Evolutionary conservation across 2,797 vertebrate genomes (phyloP).

Genomic region (Phoeniculus purpureus): DNA sequence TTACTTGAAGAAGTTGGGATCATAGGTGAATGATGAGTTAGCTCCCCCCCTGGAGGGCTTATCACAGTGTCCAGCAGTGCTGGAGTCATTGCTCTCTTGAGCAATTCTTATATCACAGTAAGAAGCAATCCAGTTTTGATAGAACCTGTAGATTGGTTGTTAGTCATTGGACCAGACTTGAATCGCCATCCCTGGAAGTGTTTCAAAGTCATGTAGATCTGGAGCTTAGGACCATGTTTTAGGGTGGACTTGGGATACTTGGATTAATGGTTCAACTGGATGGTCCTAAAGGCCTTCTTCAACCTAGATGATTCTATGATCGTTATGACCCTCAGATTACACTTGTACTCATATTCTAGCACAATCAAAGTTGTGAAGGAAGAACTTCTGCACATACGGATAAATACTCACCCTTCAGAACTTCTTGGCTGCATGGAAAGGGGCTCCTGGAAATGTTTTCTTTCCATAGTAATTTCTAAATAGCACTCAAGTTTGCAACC

Average conservation of each 20-base stretch:
- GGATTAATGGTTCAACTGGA: too few relatives aligned
- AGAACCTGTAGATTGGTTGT: not conserved
- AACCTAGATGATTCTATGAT: too few relatives aligned
- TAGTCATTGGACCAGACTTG: not conserved
- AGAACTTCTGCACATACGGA: not conserved
- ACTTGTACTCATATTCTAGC: not conserved
- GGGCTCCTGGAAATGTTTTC: not conserved
- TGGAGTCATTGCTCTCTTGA: not conserved
- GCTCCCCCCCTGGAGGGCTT: not conserved
- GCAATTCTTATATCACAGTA: not conserved
- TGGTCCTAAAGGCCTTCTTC: too few relatives aligned
- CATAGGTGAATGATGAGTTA: fast-evolving
- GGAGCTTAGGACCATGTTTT: too few relatives aligned
- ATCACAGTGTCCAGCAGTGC: fast-evolving
- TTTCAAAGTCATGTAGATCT: too few relatives aligned
- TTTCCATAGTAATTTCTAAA: not conserved
- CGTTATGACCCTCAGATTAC: not conserved
- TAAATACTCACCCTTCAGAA: not conserved
- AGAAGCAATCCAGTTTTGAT: not conserved
- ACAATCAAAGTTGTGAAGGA: not conserved
- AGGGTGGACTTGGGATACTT: too few relatives aligned
- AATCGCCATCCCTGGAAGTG: too few relatives aligned
- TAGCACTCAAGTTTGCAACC: not conserved
- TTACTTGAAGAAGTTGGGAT: not conserved
- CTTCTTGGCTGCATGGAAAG: not conserved